Evolutionary conservation across 2,113 vertebrate genomes (phyloP), one percentile per base, ranked within the genome.

Genomic region (Melanocharis versteri): DNA sequence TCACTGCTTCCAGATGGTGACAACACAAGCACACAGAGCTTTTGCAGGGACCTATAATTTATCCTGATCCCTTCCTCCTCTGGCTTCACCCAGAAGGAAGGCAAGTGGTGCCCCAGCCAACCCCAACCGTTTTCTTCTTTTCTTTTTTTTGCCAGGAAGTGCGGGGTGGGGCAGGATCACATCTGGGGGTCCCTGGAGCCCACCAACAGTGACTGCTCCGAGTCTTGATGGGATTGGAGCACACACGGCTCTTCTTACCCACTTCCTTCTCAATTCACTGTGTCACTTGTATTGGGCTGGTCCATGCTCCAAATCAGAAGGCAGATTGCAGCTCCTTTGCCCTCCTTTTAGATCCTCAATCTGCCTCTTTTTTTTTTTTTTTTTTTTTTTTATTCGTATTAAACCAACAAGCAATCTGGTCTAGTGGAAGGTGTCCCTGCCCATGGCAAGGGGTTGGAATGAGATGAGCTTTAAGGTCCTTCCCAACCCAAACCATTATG

Each of bases 1-100:
- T 78, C 96, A 75, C 93, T 64, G 71, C 39, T 96, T 96, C 94
- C 96, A 96, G 92, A 96, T 97, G 95, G 75, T 5, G 0, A 37
- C 87, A 78, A 80, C 93, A 51, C 71, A 90, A 94, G 95, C 90
- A 81, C 81, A 66, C 64, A 24, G 44, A 75, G 69, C 81, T 57
- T 89, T 71, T 85, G 50, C 90, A 81, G 56, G 92, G 71, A 73
- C 83, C 85, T 94, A 57, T 96, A 90, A 95, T 96, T 96, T 92
- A 78, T 66, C 87, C 71, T 95, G 75, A 91, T 94, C 92, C 56
- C n/a, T 94, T 90, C 94, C 79, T 97, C 56, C 64, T 73, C 84
- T 81, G 71, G 79, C 92, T 89, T 94, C 92, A 79, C 56, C 89
- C 89, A 88, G 79, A 78, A 88, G 88, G 72, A 89, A 95, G 65